Percentiles rank a stretch among this genome's conserved stretches.
Evolutionary conservation across 53 echinoderm and acorn worm genomes (phyloP).

Genomic region (Crossaster papposus): DNA sequence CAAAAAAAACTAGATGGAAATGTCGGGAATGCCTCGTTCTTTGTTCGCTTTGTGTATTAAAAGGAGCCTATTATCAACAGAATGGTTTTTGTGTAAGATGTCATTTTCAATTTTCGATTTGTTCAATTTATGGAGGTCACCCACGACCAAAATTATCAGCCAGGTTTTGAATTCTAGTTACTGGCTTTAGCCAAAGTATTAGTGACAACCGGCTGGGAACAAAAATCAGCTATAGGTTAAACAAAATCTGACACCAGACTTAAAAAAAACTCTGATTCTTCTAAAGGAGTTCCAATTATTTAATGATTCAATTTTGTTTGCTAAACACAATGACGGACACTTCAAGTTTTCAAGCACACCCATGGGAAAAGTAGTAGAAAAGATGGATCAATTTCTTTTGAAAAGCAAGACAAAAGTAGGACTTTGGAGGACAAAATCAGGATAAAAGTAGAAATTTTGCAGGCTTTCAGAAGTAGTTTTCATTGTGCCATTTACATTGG

Average conservation of each 20-base stretch:
- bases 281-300: too few relatives aligned
- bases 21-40: background rate
- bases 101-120: background rate
- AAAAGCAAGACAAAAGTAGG: too few relatives aligned
- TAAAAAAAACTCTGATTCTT: too few relatives aligned
- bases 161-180: background rate
- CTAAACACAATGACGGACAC: too few relatives aligned
- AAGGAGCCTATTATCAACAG: background rate
- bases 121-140: background rate
- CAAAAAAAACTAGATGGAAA: background rate
- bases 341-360: too few relatives aligned
- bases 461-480: too few relatives aligned
- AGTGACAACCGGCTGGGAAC: background rate
- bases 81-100: background rate
- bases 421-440: too few relatives aligned
- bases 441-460: too few relatives aligned
- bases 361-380: too few relatives aligned
- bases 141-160: background rate
- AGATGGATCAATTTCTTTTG: too few relatives aligned
- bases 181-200: background rate
- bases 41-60: background rate
- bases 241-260: background rate
- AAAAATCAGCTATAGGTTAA: background rate
- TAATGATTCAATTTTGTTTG: too few relatives aligned
- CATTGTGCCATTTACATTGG: too few relatives aligned